Evolutionary conservation across 2,888 invertebrate genomes (phyloP).

Genomic region (Dioctria rufipes): DNA sequence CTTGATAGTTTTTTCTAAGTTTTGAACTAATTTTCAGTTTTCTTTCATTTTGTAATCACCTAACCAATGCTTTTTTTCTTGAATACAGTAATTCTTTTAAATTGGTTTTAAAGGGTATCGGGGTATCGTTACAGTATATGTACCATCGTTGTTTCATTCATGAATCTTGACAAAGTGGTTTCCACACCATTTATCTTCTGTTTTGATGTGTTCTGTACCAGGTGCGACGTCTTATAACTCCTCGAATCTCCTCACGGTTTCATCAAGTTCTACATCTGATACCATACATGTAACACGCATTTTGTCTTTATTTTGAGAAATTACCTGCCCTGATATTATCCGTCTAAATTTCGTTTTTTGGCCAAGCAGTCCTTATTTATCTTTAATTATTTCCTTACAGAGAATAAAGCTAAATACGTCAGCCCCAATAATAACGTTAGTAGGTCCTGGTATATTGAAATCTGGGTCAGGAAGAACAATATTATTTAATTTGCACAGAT

Average conservation of each 20-base stretch:
- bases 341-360: no score
- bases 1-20: not conserved
- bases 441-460: not conserved
- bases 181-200: no score
- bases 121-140: not conserved
- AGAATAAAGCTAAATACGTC: no score
- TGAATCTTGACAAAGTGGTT: not conserved
- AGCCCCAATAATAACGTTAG: not conserved
- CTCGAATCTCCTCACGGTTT: no score
- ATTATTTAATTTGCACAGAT: not conserved
- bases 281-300: no score
- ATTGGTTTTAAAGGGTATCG: not conserved
- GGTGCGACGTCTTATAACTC: no score
- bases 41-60: not conserved
- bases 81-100: not conserved
- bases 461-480: not conserved
- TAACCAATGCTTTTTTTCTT: not conserved
- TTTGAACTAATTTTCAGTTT: not conserved
- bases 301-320: no score
- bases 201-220: no score
- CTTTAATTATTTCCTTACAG: no score
- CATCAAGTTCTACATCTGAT: no score
- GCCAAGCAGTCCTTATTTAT: no score
- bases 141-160: not conserved
- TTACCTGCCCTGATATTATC: no score